Percentiles rank a stretch among this genome's conserved stretches.
These are phyloP conservation scores for Parus major DNA, from an alignment of 2,113 vertebrate species.

Conservation along the genomic window DNA sequence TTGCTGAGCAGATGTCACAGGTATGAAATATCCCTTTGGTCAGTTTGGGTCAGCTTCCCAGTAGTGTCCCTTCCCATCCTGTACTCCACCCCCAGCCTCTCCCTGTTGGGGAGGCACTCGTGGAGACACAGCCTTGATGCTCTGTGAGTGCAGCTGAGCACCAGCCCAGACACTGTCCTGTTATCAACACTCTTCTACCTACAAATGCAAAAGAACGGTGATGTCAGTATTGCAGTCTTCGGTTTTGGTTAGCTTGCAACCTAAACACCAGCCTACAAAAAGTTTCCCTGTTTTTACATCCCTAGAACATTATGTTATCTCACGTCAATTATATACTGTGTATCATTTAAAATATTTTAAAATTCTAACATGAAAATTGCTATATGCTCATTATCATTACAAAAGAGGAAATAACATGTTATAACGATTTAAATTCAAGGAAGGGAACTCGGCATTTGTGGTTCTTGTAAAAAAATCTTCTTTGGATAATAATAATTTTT, in stretches of 20 bases:
- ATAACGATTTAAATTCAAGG: background rate
- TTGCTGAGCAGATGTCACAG: background rate
- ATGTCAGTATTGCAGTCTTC: background rate
- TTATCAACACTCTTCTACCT: background rate
- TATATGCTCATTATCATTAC: background rate
- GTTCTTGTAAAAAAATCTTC: background rate
- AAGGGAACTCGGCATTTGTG: background rate
- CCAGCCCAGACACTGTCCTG: background rate
- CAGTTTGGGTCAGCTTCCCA: background rate
- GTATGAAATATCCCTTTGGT: background rate
- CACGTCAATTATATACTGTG: background rate
- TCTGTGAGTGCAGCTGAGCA: background rate
- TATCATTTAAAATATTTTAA: background rate
- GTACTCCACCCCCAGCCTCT: background rate
- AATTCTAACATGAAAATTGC: background rate
- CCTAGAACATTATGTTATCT: background rate
- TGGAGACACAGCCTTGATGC: background rate
- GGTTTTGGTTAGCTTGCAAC: background rate
- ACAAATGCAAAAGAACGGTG: background rate
- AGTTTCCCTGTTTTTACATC: background rate
- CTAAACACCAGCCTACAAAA: background rate
- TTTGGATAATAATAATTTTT: background rate
- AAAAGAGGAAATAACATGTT: background rate
- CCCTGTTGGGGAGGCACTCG: background rate
- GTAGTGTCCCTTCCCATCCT: background rate